Percentiles rank a stretch among this genome's conserved stretches.
These are phyloP conservation scores for Nothoprocta pentlandii DNA, from an alignment of 2,113 vertebrate species.

Conservation along the genomic window DNA sequence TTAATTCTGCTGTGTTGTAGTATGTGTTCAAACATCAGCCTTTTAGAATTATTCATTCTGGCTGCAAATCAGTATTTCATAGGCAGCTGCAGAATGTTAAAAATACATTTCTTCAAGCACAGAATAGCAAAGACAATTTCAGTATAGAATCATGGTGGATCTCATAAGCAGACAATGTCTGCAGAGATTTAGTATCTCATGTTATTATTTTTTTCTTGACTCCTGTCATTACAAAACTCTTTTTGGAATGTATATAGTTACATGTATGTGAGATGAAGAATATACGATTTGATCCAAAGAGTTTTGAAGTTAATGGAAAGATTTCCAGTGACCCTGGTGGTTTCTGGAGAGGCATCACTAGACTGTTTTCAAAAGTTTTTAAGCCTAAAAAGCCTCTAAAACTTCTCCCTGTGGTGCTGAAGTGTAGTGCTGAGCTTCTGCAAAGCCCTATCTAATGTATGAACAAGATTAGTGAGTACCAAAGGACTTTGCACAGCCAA, in stretches of 20 bases:
- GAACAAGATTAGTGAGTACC: not conserved
- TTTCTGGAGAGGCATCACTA: not conserved
- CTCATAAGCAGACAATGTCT: not conserved
- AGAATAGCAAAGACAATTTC: not conserved
- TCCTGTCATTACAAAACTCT: not conserved
- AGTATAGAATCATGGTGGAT: not conserved
- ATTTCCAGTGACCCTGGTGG: not conserved
- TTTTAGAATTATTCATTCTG: constrained; percentile 69
- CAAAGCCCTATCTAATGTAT: not conserved
- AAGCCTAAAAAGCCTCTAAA: constrained; percentile 10
- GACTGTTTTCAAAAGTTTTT: constrained; percentile 16
- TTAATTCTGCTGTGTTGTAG: constrained; percentile 66
- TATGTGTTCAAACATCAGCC: constrained; percentile 50
- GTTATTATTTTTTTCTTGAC: not conserved
- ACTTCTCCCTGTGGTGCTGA: not conserved
- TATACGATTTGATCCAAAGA: not conserved
- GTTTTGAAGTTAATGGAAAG: not conserved
- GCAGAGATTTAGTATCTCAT: not conserved
- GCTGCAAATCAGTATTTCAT: constrained; percentile 37
- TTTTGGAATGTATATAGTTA: not conserved
- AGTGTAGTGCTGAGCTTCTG: not conserved
- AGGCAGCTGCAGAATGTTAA: constrained; percentile 58
- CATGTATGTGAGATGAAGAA: not conserved
- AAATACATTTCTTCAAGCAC: not conserved
- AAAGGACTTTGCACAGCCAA: not conserved